A percentile compares a stretch with the other conserved stretches of the same genome.
Evolutionary conservation across 2,113 vertebrate genomes (phyloP).

Genomic region (Nansenia antarctica): DNA sequence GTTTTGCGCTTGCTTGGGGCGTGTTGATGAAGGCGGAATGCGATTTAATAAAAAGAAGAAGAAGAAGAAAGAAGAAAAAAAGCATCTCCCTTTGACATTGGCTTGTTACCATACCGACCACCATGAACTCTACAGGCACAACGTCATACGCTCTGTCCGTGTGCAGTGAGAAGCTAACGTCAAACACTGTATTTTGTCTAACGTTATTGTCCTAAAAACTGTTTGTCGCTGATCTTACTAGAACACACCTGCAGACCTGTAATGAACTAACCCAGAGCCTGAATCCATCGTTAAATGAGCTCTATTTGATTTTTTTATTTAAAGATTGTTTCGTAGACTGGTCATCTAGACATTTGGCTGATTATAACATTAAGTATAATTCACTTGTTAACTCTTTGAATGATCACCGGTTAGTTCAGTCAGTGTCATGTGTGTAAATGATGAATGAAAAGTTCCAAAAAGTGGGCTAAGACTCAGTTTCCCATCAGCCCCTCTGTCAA

Average conservation of each 20-base stretch:
- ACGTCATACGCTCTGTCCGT: slow-evolving; percentile 41
- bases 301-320: slow-evolving; percentile 41
- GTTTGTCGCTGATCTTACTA: slow-evolving; percentile 45
- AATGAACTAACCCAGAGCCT: slow-evolving; percentile 31
- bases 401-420: slow-evolving; percentile 19
- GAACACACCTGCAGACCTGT: slow-evolving; percentile 47
- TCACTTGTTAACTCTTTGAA: slow-evolving; percentile 18
- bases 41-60: no score
- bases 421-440: slow-evolving; percentile 25
- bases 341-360: neutral
- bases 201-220: slow-evolving; percentile 55
- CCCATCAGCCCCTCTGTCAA: slow-evolving; percentile 44
- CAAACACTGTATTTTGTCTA: slow-evolving; percentile 61
- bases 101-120: slow-evolving; percentile 46
- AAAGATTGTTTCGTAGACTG: slow-evolving; percentile 6
- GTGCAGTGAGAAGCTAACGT: slow-evolving; percentile 49
- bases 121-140: slow-evolving; percentile 33
- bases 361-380: neutral
- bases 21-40: slow-evolving; percentile 36
- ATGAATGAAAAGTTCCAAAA: slow-evolving; percentile 1
- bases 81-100: slow-evolving; percentile 13
- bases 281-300: slow-evolving; percentile 42
- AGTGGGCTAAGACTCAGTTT: slow-evolving; percentile 30
- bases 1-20: slow-evolving; percentile 45
- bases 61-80: slow-evolving; percentile 20